Evolutionary conservation across 2,888 invertebrate genomes (phyloP).

Genomic region (Leptopilina drosophilae): DNA sequence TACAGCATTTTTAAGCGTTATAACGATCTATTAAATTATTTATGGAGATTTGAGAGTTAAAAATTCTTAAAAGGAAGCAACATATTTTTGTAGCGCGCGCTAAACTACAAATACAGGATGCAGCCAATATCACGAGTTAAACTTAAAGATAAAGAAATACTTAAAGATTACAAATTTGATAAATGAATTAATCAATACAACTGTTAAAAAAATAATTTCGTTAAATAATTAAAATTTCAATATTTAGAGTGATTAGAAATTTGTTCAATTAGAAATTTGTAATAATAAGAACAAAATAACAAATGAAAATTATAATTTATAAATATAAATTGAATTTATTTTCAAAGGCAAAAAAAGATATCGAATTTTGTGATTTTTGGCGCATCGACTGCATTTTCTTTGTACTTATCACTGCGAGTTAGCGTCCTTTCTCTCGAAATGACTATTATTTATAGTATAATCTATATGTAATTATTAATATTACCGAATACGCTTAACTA

Average conservation of each 20-base stretch:
- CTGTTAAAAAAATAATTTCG: too few relatives aligned
- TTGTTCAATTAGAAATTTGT: too few relatives aligned
- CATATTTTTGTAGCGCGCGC: constrained; percentile 9
- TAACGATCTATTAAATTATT: neutral
- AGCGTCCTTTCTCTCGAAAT: constrained; percentile 20
- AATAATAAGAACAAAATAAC: too few relatives aligned
- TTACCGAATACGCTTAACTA: neutral
- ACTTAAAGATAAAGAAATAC: neutral
- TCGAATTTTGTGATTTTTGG: constrained; percentile 1
- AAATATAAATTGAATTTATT: neutral
- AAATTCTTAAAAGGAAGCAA: constrained; percentile 22
- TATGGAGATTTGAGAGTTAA: constrained; percentile 10
- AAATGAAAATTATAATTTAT: too few relatives aligned
- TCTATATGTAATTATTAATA: constrained; percentile 1
- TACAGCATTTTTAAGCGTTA: constrained; percentile 6
- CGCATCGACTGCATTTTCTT: constrained; percentile 23
- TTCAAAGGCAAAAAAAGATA: neutral
- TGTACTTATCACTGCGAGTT: constrained; percentile 39
- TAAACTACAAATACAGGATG: constrained; percentile 36
- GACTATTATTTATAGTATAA: constrained; percentile 13
- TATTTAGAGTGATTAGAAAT: too few relatives aligned
- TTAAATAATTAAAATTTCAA: too few relatives aligned
- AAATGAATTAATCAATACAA: neutral
- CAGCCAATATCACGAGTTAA: neutral
- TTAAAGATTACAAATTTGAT: neutral